Evolutionary conservation across 2,888 invertebrate species (phyloP), one percentile per base, ranked within the genome.

Genomic region (Synanthedon tipuliformis): DNA sequence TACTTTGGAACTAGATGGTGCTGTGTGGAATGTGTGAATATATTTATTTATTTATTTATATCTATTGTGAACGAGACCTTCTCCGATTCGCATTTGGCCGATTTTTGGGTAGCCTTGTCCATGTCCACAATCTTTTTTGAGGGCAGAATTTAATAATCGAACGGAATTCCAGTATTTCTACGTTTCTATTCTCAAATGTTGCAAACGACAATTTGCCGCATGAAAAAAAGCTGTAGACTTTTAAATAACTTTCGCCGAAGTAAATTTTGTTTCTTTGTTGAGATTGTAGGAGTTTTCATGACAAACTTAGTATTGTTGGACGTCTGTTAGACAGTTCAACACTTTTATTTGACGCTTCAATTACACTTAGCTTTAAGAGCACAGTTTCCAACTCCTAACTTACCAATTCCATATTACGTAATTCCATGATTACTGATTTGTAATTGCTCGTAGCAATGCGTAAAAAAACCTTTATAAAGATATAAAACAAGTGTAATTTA

Each of bases 311-410:
- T 66, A 63, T 63, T 64, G 59, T 57, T 59, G 56, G 54, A 59
- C 57, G 56, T 58, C 57, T 56, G 55, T 59, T 53, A 55, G 57
- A 49, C 18, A 55, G 57, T 60, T 58, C 53, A 23, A 49, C 57
- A 64, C 53, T 65, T 66, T 66, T 64, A 66, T 66, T 66, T 57
- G 62, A 62, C 58, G 63, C 59, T 61, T 61, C 57, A 57, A 57
- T 63, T 60, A 60, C 57, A 49, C 23, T 49, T 49, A 8, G 49
- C 8, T 49, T 16, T 15, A 16, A 23, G 18, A 15, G 48, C n/a
- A 48, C 11, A 13, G 7, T 48, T 13, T n/a, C 11, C n/a, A 2
- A 48, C n/a, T 8, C 4, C 4, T 7, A 15, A 11, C n/a, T 41
- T 41, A n/a, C n/a, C 13, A 41, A 12, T 7, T 41, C n/a, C n/a